Conservation (phyloP, 2,113 vertebrate species). For the Varanus salvator region DNA sequence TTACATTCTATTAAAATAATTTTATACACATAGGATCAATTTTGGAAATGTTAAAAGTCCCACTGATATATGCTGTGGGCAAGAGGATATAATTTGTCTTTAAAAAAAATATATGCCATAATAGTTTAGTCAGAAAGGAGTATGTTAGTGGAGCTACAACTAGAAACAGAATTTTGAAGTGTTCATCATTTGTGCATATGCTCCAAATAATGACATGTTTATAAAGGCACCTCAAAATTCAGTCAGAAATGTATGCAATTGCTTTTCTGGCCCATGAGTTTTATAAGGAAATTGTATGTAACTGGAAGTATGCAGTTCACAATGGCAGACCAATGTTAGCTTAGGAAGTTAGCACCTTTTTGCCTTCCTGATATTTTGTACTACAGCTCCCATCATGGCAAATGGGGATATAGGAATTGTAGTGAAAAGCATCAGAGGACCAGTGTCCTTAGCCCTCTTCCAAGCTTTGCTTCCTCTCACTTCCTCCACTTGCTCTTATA, state of each 20-base stretch:
- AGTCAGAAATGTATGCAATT: background rate
- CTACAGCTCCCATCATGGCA: no score
- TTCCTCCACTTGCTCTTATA: background rate
- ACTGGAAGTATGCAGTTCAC: background rate
- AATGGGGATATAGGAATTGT: no score
- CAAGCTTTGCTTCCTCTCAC: background rate
- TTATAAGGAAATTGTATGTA: background rate
- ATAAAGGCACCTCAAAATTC: background rate
- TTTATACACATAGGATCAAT: background rate
- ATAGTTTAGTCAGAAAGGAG: background rate
- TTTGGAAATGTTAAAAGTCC: background rate
- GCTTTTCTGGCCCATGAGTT: no score
- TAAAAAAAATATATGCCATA: background rate
- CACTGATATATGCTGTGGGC: background rate
- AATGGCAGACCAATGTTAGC: background rate
- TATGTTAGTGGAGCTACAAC: background rate
- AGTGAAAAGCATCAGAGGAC: no score
- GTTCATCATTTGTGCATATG: background rate
- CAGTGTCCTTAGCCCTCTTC: no score
- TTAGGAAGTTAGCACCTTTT: no score
- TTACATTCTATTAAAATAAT: background rate
- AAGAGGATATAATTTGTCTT: background rate
- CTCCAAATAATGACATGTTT: background rate
- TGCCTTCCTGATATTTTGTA: no score
- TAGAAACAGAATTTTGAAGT: background rate